These are phyloP conservation scores for Drosophila equinoxialis DNA, from an alignment of 1,140 invertebrate genomes.

Conservation along the genomic window DNA sequence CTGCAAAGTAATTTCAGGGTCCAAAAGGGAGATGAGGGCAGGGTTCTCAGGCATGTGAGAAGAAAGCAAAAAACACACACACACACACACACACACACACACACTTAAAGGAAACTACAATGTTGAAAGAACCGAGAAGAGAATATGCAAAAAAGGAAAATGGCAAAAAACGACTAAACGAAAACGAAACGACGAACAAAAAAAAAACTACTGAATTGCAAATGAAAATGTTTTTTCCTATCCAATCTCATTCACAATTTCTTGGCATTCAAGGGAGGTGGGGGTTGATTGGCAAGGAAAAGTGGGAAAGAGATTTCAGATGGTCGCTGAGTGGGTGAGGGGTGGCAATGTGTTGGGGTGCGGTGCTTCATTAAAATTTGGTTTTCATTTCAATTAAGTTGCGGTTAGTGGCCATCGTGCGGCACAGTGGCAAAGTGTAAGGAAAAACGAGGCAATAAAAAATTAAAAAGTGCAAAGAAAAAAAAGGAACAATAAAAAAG, in stretches of 20 bases:
- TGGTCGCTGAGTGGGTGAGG: not conserved
- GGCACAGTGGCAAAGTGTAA: constrained; percentile 28
- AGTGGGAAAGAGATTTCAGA: not conserved
- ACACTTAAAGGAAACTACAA: constrained; percentile 15
- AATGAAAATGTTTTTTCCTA: constrained; percentile 22
- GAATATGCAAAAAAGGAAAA: not conserved
- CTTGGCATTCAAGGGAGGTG: not conserved
- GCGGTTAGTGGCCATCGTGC: constrained; percentile 44
- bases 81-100: too few species aligned
- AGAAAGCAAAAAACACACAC: not conserved
- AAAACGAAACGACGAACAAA: not conserved
- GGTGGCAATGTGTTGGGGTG: not conserved
- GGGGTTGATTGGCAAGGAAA: not conserved
- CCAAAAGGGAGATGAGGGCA: not conserved
- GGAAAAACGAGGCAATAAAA: constrained; percentile 27
- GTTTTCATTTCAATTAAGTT: constrained; percentile 61
- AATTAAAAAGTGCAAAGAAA: constrained; percentile 6
- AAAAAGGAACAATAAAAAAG: constrained; percentile 8
- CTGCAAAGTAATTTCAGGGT: constrained; percentile 6
- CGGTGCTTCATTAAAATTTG: constrained; percentile 60
- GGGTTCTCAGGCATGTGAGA: too few species aligned
- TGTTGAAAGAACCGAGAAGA: constrained; percentile 1
- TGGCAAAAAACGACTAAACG: not conserved
- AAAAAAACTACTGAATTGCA: constrained; percentile 19
- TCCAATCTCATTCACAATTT: constrained; percentile 12